Conservation (phyloP, 2,888 invertebrate species). For the Melolontha melolontha region DNA sequence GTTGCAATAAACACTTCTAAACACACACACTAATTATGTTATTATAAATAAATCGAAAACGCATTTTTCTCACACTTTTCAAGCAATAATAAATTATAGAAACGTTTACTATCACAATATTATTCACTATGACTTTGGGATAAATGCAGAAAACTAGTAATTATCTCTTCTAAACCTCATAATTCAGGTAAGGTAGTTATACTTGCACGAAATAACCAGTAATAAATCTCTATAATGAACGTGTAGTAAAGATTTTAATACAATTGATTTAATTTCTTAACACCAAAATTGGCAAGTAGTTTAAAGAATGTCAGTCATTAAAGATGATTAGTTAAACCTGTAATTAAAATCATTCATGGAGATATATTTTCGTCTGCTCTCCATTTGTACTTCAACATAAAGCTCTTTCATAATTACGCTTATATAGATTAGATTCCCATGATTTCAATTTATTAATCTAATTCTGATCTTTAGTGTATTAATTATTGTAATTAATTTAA, state of each 20-base stretch:
- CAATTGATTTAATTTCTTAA: slow-evolving; percentile 30
- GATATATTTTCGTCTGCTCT: slow-evolving; percentile 10
- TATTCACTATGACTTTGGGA: slow-evolving; percentile 21
- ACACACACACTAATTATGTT: slow-evolving; percentile 24
- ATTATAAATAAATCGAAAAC: slow-evolving; percentile 33
- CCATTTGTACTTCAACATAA: slow-evolving; percentile 5
- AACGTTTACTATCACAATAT: slow-evolving; percentile 25
- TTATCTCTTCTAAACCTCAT: slow-evolving; percentile 35
- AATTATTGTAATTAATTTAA: too few relatives aligned
- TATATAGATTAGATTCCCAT: slow-evolving; percentile 25
- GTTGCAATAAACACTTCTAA: not conserved
- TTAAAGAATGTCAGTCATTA: slow-evolving; percentile 38
- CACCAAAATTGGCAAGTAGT: slow-evolving; percentile 35
- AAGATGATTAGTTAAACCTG: slow-evolving; percentile 38
- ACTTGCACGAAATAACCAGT: not conserved
- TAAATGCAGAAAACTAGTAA: slow-evolving; percentile 31
- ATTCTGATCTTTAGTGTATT: too few relatives aligned
- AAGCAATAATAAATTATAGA: slow-evolving; percentile 20
- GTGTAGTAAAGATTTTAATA: slow-evolving; percentile 2
- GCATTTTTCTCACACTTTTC: slow-evolving; percentile 34
- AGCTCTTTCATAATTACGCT: not conserved
- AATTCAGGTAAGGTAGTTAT: slow-evolving; percentile 15
- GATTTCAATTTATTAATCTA: slow-evolving; percentile 35
- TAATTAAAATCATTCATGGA: slow-evolving; percentile 38
- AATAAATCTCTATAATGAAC: slow-evolving; percentile 23